A percentile compares a stretch with the other conserved stretches of the same genome.
Conservation (phyloP, 2,797 vertebrate species). For the Chaunax sp. region DNA sequence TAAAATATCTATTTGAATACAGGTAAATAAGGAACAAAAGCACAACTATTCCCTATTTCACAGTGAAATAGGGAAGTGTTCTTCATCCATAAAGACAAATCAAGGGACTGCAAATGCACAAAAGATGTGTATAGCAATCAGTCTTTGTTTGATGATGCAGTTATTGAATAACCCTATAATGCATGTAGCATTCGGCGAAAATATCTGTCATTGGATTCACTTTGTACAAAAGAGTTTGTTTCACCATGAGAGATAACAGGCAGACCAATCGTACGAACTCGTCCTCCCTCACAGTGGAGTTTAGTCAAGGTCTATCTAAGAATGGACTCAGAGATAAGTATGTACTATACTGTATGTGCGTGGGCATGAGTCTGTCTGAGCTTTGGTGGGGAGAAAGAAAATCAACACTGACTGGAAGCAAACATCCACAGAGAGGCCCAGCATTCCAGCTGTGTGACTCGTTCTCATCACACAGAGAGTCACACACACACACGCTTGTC, state of each 20-base stretch:
- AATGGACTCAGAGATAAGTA: constrained; percentile 31
- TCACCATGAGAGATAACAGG: neutral
- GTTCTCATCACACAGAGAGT: constrained; percentile 41
- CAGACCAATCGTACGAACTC: constrained; percentile 7
- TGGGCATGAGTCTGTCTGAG: constrained; percentile 36
- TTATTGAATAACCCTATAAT: neutral
- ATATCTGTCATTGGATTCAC: constrained; percentile 13
- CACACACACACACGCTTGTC: constrained; percentile 39
- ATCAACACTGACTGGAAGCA: constrained; percentile 38
- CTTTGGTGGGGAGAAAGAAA: constrained; percentile 27
- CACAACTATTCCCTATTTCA: no score
- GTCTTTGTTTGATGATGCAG: neutral
- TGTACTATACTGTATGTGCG: neutral
- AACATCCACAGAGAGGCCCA: constrained; percentile 65
- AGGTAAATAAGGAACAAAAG: constrained; percentile 12
- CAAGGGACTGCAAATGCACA: neutral
- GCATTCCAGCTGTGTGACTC: constrained; percentile 74
- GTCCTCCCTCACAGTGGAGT: constrained; percentile 3
- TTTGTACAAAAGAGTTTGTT: constrained; percentile 7
- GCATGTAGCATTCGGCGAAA: constrained; percentile 6
- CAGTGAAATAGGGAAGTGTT: constrained; percentile 1
- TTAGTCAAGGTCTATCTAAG: constrained; percentile 42
- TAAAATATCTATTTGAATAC: constrained; percentile 3
- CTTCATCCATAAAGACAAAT: constrained; percentile 10
- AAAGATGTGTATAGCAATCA: neutral